Conservation (phyloP, 2,797 vertebrate genomes). For the Danio aesculapii region DNA sequence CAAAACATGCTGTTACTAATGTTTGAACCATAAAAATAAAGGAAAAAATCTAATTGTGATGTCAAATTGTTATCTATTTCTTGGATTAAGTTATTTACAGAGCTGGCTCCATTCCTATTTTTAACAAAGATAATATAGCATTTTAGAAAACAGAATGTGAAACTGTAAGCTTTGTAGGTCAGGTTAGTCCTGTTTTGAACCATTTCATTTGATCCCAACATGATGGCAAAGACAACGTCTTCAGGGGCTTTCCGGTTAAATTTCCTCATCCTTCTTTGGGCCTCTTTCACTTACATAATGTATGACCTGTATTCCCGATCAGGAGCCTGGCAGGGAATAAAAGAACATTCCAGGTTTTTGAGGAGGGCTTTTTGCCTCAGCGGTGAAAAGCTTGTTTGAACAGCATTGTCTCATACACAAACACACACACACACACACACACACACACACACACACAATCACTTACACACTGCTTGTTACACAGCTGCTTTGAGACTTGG, state of each 20-base stretch:
- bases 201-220: conserved; percentile 14
- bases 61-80: neutral
- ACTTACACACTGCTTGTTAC: conserved; percentile 39
- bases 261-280: conserved; percentile 21
- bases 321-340: conserved; percentile 38
- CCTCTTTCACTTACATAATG: conserved; percentile 14
- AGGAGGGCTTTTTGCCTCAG: conserved; percentile 35
- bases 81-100: neutral
- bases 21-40: no score
- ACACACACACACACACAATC: neutral
- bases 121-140: neutral
- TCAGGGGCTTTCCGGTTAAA: conserved; percentile 13
- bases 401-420: neutral
- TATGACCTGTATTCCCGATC: conserved; percentile 37
- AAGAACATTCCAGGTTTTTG: conserved; percentile 52
- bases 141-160: neutral
- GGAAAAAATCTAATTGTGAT: no score
- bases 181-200: conserved; percentile 4
- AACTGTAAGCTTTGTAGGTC: neutral
- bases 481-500: conserved; percentile 53
- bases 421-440: neutral
- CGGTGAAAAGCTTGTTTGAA: conserved; percentile 38
- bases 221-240: conserved; percentile 12
- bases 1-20: no score
- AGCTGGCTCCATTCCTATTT: neutral